Evolutionary conservation across 2,888 invertebrate species (phyloP).

Genomic region (Amiota mariae): DNA sequence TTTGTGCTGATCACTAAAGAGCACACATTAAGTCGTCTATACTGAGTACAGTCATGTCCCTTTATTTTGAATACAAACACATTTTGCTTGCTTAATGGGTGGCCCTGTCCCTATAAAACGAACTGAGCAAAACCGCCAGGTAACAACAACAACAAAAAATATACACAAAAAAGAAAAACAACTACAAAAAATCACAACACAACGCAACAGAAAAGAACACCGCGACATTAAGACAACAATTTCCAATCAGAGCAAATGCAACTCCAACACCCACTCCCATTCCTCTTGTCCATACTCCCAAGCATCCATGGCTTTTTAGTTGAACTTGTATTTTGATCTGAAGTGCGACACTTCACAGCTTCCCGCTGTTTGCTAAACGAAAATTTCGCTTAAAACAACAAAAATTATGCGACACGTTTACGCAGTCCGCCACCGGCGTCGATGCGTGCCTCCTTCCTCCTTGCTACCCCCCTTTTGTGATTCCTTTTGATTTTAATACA

Average conservation of each 20-base stretch:
- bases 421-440: constrained; percentile 49
- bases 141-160: not conserved
- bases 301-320: too few species aligned
- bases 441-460: not conserved
- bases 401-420: constrained; percentile 62
- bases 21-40: too few species aligned
- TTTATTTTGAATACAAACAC: too few species aligned
- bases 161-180: constrained; percentile 4
- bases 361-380: constrained; percentile 25
- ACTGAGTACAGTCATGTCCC: too few species aligned
- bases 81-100: constrained; percentile 56
- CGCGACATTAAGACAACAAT: constrained; percentile 59
- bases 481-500: not conserved
- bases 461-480: not conserved
- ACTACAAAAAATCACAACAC: constrained; percentile 12
- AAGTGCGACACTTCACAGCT: constrained; percentile 25
- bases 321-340: not conserved
- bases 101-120: constrained; percentile 48
- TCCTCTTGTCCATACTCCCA: too few species aligned
- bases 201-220: not conserved
- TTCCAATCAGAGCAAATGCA: constrained; percentile 61
- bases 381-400: constrained; percentile 22
- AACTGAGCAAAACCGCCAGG: constrained; percentile 3
- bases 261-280: constrained; percentile 25
- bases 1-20: too few species aligned